A percentile compares a stretch with the other conserved stretches of the same genome.
phyloP scores from a whole-genome alignment of 2,888 invertebrate species.

The Drosophila atripex region DNA sequence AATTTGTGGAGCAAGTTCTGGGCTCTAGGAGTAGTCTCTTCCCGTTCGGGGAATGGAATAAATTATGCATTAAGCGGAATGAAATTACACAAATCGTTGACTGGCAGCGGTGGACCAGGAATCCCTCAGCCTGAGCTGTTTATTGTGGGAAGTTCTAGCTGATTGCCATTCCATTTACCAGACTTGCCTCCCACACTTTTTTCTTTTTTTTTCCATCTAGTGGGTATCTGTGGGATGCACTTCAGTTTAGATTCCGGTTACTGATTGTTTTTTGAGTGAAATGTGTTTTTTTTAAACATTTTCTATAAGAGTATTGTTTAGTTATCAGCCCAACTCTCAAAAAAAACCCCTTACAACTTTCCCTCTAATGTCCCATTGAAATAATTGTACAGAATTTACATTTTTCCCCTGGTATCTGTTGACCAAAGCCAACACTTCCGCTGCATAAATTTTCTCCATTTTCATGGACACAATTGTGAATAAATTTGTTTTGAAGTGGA shows the following conservation, averaged over 20 bases:
- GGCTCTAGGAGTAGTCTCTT: constrained; percentile 36
- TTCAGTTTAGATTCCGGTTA: constrained; percentile 11
- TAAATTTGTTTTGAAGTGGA: constrained; percentile 22
- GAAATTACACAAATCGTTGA: constrained; percentile 59
- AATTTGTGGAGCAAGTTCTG: constrained; percentile 53
- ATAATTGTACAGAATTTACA: constrained; percentile 69
- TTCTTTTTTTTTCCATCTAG: too few relatives aligned
- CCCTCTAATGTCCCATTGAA: constrained; percentile 48
- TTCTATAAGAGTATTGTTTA: too few relatives aligned
- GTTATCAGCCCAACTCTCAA: too few relatives aligned
- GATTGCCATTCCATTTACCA: constrained; percentile 33
- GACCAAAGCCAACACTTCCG: constrained; percentile 74
- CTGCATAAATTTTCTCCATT: constrained; percentile 23
- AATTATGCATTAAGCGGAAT: constrained; percentile 71
- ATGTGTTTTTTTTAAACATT: background rate
- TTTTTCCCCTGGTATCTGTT: constrained; percentile 37
- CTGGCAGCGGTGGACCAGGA: constrained; percentile 53
- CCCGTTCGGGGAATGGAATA: constrained; percentile 67
- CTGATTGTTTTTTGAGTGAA: background rate
- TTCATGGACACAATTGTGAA: constrained; percentile 16
- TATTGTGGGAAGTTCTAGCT: constrained; percentile 70
- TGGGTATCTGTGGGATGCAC: constrained; percentile 47
- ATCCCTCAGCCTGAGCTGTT: constrained; percentile 32
- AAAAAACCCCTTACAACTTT: background rate
- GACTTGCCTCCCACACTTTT: constrained; percentile 10